These are phyloP conservation scores for Gymnocephalus cernua DNA, from an alignment of 2,113 vertebrate species.

Conservation along the genomic window DNA sequence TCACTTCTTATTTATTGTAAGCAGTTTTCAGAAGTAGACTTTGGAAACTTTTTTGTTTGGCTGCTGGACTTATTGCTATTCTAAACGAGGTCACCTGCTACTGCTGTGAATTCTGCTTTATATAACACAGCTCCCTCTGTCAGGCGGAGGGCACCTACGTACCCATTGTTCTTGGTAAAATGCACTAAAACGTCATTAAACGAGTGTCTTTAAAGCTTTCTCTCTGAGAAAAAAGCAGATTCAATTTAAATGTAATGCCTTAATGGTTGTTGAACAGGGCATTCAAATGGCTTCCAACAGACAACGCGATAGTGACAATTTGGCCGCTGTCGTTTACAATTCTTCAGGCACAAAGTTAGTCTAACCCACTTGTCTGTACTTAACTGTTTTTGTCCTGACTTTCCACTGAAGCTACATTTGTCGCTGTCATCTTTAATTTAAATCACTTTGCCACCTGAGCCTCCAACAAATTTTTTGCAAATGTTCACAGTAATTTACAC, in stretches of 20 bases:
- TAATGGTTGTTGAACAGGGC: conserved; percentile 46
- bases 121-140: conserved; percentile 57
- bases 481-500: conserved; percentile 33
- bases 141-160: conserved; percentile 50
- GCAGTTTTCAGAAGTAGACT: conserved; percentile 44
- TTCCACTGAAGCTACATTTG: conserved; percentile 29
- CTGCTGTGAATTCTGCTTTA: conserved; percentile 54
- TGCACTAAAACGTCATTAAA: conserved; percentile 33
- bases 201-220: conserved; percentile 5
- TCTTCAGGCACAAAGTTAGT: conserved; percentile 39
- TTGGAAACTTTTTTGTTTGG: conserved; percentile 38
- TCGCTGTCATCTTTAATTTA: conserved; percentile 40
- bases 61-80: conserved; percentile 32
- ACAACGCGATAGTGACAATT: conserved; percentile 13
- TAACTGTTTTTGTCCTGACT: conserved; percentile 34
- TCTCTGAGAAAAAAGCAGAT: not conserved
- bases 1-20: conserved; percentile 27
- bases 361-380: conserved; percentile 39
- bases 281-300: conserved; percentile 26
- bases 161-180: conserved; percentile 8
- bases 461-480: conserved; percentile 1
- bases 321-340: conserved; percentile 49
- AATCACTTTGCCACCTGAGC: conserved; percentile 47
- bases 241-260: conserved; percentile 55
- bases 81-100: conserved; percentile 66